phyloP scores from a whole-genome alignment of 2,797 vertebrate genomes.

The Hoplostethus atlanticus region DNA sequence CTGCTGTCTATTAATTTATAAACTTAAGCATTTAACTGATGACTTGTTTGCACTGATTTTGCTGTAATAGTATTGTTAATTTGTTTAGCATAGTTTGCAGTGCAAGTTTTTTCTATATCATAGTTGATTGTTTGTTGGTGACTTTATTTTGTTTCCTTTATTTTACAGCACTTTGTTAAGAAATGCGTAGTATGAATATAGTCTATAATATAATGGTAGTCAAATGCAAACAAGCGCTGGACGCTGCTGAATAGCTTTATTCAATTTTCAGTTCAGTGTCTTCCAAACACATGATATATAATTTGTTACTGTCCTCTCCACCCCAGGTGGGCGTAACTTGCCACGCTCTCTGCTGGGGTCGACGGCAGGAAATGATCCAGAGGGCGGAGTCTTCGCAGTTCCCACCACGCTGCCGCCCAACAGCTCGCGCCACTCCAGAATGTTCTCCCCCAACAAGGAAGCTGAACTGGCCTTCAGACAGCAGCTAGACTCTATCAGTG shows the following conservation, averaged over 20 bases:
- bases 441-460: conserved; percentile 96
- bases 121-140: too few species aligned
- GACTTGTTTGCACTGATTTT: too few species aligned
- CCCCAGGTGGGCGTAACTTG: conserved; percentile 85
- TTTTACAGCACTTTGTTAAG: too few species aligned
- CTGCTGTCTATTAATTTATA: too few species aligned
- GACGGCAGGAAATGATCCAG: conserved; percentile 84
- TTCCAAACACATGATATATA: not conserved
- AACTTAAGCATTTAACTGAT: too few species aligned
- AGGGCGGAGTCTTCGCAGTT: conserved; percentile 93
- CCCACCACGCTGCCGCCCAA: conserved; percentile 97
- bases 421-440: conserved; percentile 91
- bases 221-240: too few species aligned
- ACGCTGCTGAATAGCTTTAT: not conserved
- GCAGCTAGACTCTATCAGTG: conserved; percentile 95
- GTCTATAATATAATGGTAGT: too few species aligned
- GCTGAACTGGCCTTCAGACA: conserved; percentile 92
- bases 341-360: conserved; percentile 89
- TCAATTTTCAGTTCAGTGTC: not conserved
- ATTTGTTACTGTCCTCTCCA: not conserved
- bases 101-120: too few species aligned
- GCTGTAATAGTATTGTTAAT: too few species aligned
- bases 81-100: too few species aligned
- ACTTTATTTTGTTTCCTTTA: too few species aligned
- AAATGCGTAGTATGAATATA: too few species aligned